Evolutionary conservation across 2,113 vertebrate species (phyloP), one percentile per base, ranked within the genome.

Genomic region (Sylvia atricapilla): DNA sequence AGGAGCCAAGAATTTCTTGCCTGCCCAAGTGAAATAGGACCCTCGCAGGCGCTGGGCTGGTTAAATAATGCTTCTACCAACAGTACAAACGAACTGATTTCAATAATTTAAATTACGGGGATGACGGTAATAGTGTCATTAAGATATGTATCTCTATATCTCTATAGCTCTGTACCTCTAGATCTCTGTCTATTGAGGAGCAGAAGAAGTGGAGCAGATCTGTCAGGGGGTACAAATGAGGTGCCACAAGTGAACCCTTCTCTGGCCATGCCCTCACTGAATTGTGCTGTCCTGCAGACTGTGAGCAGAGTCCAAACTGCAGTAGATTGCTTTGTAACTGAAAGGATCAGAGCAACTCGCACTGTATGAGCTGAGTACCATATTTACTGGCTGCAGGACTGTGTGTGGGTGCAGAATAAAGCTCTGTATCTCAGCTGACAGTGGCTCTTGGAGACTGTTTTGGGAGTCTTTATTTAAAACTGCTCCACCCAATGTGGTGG

Each of bases 211-310:
- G 62, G 15, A 82, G 22, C 37, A 63, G 11, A 12, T 75, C 31
- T 74, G 28, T 9, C 3, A n/a, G 10, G 25, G 4, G 7, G 7
- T 30, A 24, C 31, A 60, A 58, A 28, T 23, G 43, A 49, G 21
- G 13, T 44, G 18, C 6, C 19, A 33, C 3, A 59, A 37, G 27
- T 67, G 56, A 82, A 2, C 13, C 31, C 31, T 33, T 33, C 22
- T 64, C 37, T 70, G 43, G 15, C 59, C 0, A 1, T 55, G 43
- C 43, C 39, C 6, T 92, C 20, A 33, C 8, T 46, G 25, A 67
- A 28, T 13, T 24, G 1, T 49, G 31, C 16, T 75, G 28, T 55
- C 25, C 47, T 0, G 0, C 21, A 66, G 19, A 41, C 37, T 1
- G 1, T 1, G 1, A 58, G 15, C 4, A 20, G 33, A 49, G 20